These are phyloP conservation scores for Phylloscopus collybita DNA, from an alignment of 2,797 vertebrate species.

Conservation along the genomic window DNA sequence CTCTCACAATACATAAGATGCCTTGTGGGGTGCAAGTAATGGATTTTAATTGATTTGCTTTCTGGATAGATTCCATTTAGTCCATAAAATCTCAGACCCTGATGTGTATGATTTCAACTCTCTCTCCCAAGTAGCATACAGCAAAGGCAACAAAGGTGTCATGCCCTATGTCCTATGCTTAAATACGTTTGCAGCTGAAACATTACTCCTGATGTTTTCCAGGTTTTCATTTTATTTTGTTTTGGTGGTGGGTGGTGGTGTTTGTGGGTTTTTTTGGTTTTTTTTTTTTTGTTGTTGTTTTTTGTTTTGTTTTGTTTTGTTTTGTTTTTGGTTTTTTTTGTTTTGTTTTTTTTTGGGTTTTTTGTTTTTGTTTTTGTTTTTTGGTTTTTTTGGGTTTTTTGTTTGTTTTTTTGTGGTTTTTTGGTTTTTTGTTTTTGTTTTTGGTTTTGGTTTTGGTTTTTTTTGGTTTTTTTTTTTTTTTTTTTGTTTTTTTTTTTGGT, in stretches of 20 bases:
- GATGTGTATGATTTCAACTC: neutral
- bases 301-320: too few species aligned
- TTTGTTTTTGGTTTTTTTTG: too few species aligned
- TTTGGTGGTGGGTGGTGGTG: too few species aligned
- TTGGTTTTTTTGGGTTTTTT: neutral
- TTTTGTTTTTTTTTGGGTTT: too few species aligned
- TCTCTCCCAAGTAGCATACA: rapidly evolving
- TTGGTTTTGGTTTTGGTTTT: too few species aligned
- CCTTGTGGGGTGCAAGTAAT: neutral
- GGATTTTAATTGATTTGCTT: conserved; percentile 36
- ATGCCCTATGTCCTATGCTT: neutral
- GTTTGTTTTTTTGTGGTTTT: too few species aligned
- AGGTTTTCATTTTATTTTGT: neutral
- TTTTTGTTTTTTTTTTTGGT: neutral
- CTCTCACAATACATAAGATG: neutral
- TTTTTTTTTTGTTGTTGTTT: neutral
- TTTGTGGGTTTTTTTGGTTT: neutral
- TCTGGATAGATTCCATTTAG: conserved; percentile 14
- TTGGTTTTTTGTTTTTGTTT: too few species aligned
- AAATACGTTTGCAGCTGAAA: neutral
- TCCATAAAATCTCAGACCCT: neutral
- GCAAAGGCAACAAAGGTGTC: neutral
- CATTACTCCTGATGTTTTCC: neutral
- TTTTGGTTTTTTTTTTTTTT: neutral
- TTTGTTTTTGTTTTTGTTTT: neutral